Evolutionary conservation across 2,113 vertebrate genomes (phyloP), one percentile per base, ranked within the genome.

Genomic region (Pedionomus torquatus): DNA sequence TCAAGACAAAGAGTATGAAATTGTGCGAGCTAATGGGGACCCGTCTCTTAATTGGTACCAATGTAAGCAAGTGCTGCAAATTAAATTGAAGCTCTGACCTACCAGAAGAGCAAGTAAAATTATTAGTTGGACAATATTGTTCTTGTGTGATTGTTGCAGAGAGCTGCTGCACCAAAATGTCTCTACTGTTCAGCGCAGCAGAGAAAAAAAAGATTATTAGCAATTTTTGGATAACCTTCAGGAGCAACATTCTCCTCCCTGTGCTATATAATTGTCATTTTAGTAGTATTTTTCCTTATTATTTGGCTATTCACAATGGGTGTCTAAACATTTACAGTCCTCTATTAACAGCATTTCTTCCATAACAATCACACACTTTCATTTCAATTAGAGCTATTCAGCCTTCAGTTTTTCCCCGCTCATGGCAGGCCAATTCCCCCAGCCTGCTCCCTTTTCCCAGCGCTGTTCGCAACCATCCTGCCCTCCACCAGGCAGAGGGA

Each of bases 341-440:
- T 94, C 94, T 96, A 97, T 98, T 98, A 98, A 95, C 43, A 55
- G 96, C 43, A 13, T 94, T 98, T 98, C 97, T 98, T 95, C 83
- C 58, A 52, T 89, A 97, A 98, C 97, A 98, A 98, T 98, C 76
- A 64, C 95, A 97, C 96, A 83, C 97, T 97, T 97, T 98, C 97
- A 98, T 98, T 98, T 98, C 98, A 98, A 98, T 98, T 98, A 98
- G 96, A 95, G 97, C 97, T 95, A 98, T 98, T 98, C 98, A 98
- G 95, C 57, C 97, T 96, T 86, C 84, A 64, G 96, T 97, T 97
- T 96, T 95, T 96, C 91, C 89, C 76, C 97, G 97, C 96, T 97
- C 96, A 96, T 77, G 79, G 60, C 96, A 96, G 97, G 97, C 97
- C 97, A 97, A 94, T 97, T 96, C 97, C 96, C 87, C 77, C 91